A percentile compares a stretch with the other conserved stretches of the same genome.
These are phyloP conservation scores for Lepus timidus DNA, from an alignment of 2,113 vertebrate species.

Conservation along the genomic window DNA sequence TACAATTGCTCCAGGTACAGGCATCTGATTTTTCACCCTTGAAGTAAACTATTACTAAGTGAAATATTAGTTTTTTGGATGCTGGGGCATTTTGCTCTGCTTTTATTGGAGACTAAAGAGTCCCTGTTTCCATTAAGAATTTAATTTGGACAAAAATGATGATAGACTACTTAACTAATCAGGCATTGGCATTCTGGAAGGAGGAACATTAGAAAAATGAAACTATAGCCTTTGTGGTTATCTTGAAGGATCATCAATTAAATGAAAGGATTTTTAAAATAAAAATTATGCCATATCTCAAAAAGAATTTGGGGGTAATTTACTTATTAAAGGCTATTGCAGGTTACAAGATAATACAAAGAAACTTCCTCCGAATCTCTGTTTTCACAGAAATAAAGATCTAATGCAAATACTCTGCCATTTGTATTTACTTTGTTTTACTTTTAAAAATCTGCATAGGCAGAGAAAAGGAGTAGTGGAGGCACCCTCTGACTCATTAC, in stretches of 20 bases:
- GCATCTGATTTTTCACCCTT: neutral
- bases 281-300: neutral
- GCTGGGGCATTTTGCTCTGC: neutral
- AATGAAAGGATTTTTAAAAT: conserved; percentile 24
- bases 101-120: neutral
- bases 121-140: neutral
- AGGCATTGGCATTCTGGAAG: neutral
- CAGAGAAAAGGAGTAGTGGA: neutral
- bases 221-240: neutral
- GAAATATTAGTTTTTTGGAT: neutral
- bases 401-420: neutral
- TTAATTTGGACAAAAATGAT: neutral
- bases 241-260: neutral
- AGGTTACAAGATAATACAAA: neutral
- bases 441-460: neutral
- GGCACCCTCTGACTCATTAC: neutral
- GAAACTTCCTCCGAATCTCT: neutral
- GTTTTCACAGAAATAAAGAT: neutral
- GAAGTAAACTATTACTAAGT: neutral
- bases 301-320: neutral
- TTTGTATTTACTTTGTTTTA: neutral
- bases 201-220: neutral
- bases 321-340: neutral
- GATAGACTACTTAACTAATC: neutral
- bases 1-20: neutral